Percentiles rank a stretch among this genome's conserved stretches.
These are phyloP conservation scores for Napeogenes sylphis DNA, from an alignment of 2,888 invertebrate species.

Conservation along the genomic window DNA sequence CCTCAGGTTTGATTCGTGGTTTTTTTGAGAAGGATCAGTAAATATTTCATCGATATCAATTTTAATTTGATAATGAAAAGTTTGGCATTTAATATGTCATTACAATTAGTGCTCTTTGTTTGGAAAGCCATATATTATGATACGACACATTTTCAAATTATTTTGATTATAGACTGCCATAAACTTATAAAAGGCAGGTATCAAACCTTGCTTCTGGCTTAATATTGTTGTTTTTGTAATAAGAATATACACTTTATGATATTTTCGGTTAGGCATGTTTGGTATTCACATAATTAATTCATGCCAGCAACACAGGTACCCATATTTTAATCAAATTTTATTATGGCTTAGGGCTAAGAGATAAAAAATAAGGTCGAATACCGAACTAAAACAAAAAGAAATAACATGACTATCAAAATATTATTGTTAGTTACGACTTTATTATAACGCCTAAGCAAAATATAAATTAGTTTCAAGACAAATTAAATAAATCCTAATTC, in stretches of 20 bases:
- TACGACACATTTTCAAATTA: conserved; percentile 25
- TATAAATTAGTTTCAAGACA: conserved; percentile 1
- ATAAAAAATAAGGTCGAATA: conserved; percentile 41
- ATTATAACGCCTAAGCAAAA: conserved; percentile 5
- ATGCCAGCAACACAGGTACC: conserved; percentile 55
- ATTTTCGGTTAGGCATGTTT: conserved; percentile 57
- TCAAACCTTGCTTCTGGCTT: conserved; percentile 37
- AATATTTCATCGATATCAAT: conserved; percentile 23
- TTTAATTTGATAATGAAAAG: conserved; percentile 20
- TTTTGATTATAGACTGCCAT: conserved; percentile 30
- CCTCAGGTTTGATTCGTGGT: background rate
- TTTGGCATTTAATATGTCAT: conserved; percentile 33
- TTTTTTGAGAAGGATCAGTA: conserved; percentile 16
- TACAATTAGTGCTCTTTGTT: conserved; percentile 30
- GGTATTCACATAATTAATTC: conserved; percentile 65
- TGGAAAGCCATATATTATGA: conserved; percentile 28
- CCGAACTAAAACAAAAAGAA: background rate
- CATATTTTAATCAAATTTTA: conserved; percentile 68
- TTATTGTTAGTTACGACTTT: conserved; percentile 6
- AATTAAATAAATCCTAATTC: conserved; percentile 20
- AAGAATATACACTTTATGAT: conserved; percentile 40
- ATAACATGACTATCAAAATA: conserved; percentile 6
- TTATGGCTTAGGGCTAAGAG: conserved; percentile 52
- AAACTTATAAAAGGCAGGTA: conserved; percentile 46
- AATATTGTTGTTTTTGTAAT: conserved; percentile 42